These are phyloP conservation scores for Clitarchus hookeri DNA, from an alignment of 2,888 invertebrate genomes.

Conservation along the genomic window DNA sequence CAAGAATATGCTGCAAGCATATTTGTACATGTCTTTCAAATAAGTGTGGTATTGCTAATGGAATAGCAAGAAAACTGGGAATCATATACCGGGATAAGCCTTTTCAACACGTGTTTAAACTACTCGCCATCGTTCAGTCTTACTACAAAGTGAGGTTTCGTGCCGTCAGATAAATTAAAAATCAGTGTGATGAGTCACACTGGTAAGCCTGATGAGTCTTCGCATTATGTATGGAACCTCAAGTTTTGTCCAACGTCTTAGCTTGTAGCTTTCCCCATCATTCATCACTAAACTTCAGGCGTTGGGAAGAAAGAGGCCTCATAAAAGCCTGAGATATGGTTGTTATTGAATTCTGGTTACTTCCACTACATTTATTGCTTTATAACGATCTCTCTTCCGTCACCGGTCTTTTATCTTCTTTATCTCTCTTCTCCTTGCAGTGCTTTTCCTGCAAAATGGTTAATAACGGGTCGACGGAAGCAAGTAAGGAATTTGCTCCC, in stretches of 20 bases:
- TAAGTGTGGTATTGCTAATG: no score
- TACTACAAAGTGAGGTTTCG: no score
- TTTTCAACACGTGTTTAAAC: no score
- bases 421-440: not conserved
- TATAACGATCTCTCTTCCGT: not conserved
- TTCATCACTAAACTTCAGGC: not conserved
- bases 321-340: not conserved
- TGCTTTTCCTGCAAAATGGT: not conserved
- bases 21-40: no score
- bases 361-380: not conserved
- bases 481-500: not conserved
- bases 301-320: not conserved
- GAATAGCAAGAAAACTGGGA: no score
- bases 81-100: no score
- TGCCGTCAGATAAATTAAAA: no score
- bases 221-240: not conserved
- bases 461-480: not conserved
- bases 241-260: not conserved
- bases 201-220: no score
- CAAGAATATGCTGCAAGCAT: no score
- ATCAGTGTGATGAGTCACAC: no score
- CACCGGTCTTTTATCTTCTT: not conserved
- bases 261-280: no score
- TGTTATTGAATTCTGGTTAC: not conserved
- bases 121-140: no score